Evolutionary conservation across 2,888 invertebrate genomes (phyloP).

Genomic region (Lobophora halterata): DNA sequence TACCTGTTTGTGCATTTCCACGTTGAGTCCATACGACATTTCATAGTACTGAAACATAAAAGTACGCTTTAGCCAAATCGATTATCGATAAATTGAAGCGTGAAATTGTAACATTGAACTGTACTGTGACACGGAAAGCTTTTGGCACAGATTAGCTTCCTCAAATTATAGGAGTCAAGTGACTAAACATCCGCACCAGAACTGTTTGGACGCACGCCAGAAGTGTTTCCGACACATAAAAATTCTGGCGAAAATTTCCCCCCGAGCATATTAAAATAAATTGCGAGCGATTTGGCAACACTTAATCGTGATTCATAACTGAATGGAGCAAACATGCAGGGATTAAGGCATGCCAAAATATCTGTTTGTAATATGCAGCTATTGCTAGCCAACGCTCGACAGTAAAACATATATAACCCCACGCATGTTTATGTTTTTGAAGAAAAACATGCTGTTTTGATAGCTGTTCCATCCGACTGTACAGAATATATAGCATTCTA

Average conservation of each 20-base stretch:
- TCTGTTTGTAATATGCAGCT: constrained; percentile 55
- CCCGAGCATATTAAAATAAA: constrained; percentile 79
- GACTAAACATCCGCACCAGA: constrained; percentile 77
- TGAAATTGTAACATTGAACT: constrained; percentile 47
- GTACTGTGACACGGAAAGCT: constrained; percentile 61
- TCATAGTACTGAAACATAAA: constrained; percentile 95
- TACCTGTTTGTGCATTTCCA: constrained; percentile 99
- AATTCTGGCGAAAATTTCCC: constrained; percentile 75
- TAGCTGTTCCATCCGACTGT: constrained; percentile 26
- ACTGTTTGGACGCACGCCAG: constrained; percentile 70
- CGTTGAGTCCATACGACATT: constrained; percentile 98
- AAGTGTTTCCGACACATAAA: constrained; percentile 79
- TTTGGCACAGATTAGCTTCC: constrained; percentile 76
- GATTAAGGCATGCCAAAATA: constrained; percentile 71
- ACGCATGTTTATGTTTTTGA: constrained; percentile 43
- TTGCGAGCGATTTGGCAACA: constrained; percentile 80
- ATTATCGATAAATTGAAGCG: constrained; percentile 47
- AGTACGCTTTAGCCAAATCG: constrained; percentile 55
- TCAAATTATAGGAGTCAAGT: constrained; percentile 73
- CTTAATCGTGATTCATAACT: constrained; percentile 79
- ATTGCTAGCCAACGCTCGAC: constrained; percentile 46
- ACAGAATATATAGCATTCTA: constrained; percentile 16
- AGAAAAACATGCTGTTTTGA: constrained; percentile 41
- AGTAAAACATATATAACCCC: constrained; percentile 43
- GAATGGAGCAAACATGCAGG: constrained; percentile 67